phyloP scores from a whole-genome alignment of 2,113 vertebrate species.

The Leptodactylus fuscus region DNA sequence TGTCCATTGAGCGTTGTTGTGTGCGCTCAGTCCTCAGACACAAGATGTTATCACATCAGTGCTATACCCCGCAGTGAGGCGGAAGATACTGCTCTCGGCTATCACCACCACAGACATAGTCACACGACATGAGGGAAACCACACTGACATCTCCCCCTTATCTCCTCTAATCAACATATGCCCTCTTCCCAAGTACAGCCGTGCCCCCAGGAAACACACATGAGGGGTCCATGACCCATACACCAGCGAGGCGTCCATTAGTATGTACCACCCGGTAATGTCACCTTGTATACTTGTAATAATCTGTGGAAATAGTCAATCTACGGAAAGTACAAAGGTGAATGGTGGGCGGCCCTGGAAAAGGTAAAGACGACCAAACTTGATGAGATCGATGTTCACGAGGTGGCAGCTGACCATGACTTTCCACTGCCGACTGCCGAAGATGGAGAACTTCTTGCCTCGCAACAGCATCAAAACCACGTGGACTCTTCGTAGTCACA shows the following conservation, averaged over 20 bases:
- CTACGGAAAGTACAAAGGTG: neutral
- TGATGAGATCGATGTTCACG: neutral
- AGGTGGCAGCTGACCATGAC: neutral
- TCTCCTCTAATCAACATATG: neutral
- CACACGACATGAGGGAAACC: slow-evolving; percentile 50
- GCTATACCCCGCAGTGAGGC: slow-evolving; percentile 1
- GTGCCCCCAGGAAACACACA: slow-evolving; percentile 2
- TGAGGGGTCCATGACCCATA: neutral
- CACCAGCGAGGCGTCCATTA: neutral
- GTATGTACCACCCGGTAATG: too few relatives aligned
- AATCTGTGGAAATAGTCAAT: neutral
- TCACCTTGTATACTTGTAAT: neutral
- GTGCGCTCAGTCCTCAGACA: neutral
- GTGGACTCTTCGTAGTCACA: too few relatives aligned
- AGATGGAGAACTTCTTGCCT: neutral
- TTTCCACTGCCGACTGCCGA: neutral
- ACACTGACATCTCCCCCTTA: slow-evolving; percentile 2
- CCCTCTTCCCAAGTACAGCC: slow-evolving; percentile 5
- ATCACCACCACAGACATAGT: slow-evolving; percentile 17
- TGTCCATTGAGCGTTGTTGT: too few relatives aligned
- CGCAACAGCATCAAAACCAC: neutral
- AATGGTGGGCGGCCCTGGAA: neutral
- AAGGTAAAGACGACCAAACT: neutral
- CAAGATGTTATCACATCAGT: slow-evolving; percentile 17
- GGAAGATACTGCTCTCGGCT: slow-evolving; percentile 19